These are phyloP conservation scores for Hedychridium roseum DNA, from an alignment of 2,888 invertebrate genomes.

Conservation along the genomic window DNA sequence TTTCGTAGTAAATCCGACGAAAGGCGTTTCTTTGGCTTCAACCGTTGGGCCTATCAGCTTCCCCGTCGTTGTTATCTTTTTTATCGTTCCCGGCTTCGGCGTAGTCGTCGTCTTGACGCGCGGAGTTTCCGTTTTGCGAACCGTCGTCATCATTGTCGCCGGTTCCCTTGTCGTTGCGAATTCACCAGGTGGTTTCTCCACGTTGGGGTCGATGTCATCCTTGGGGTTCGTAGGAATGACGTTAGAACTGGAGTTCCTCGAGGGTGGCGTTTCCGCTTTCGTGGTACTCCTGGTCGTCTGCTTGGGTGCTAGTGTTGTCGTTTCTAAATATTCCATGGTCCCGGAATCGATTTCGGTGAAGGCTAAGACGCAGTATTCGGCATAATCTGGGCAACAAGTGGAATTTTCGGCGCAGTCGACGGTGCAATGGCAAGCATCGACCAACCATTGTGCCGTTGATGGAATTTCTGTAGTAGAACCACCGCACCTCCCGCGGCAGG, in stretches of 20 bases:
- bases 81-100: constrained; percentile 5
- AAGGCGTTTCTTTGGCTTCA: constrained; percentile 25
- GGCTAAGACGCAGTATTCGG: constrained; percentile 68
- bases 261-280: constrained; percentile 3
- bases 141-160: constrained; percentile 1
- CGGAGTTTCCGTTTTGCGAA: constrained; percentile 19
- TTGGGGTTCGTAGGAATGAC: constrained; percentile 41
- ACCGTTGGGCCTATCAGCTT: constrained; percentile 22
- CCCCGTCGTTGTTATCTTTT: constrained; percentile 32
- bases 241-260: constrained; percentile 8
- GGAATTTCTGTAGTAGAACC: constrained; percentile 25
- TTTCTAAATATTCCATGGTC: not conserved
- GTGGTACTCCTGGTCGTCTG: not conserved
- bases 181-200: constrained; percentile 30
- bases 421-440: constrained; percentile 69
- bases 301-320: not conserved
- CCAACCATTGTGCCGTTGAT: constrained; percentile 24
- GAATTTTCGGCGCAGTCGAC: constrained; percentile 66
- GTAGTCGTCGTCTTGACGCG: constrained; percentile 16
- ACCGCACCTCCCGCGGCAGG: constrained; percentile 55
- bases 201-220: constrained; percentile 47
- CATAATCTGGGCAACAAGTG: constrained; percentile 76
- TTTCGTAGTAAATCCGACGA: no score
- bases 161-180: constrained; percentile 7
- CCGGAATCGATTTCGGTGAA: no score